Conservation (phyloP, 2,113 vertebrate genomes). For the Sinocyclocheilus maitianheensis region DNA sequence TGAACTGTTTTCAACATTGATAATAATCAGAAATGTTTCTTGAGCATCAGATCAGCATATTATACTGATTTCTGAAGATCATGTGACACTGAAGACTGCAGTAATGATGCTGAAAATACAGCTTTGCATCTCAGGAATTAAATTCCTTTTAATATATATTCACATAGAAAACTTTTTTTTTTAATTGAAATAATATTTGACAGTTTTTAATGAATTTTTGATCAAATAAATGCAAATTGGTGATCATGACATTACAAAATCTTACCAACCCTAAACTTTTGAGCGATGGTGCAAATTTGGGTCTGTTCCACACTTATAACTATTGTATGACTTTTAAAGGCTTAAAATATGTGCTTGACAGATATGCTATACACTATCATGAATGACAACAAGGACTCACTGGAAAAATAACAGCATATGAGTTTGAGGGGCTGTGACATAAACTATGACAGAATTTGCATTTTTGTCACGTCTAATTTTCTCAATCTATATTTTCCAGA, state of each 20-base stretch:
- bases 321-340: no score
- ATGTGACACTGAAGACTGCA: no score
- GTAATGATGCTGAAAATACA: no score
- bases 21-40: background rate
- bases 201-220: background rate
- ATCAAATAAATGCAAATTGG: background rate
- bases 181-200: background rate
- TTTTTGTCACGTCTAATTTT: background rate
- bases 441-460: background rate
- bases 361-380: no score
- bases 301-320: no score
- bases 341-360: background rate
- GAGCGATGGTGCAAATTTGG: no score
- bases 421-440: background rate
- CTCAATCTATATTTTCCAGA: background rate
- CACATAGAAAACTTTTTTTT: background rate
- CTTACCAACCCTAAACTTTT: background rate
- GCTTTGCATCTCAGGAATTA: no score
- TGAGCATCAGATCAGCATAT: background rate
- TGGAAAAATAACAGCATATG: background rate
- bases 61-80: no score
- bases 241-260: background rate
- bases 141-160: no score
- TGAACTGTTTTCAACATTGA: no score
- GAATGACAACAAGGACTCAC: no score